Base-by-base conservation (phyloP, 2,888 invertebrate genomes). In the Drosophila mayaguana region DNA sequence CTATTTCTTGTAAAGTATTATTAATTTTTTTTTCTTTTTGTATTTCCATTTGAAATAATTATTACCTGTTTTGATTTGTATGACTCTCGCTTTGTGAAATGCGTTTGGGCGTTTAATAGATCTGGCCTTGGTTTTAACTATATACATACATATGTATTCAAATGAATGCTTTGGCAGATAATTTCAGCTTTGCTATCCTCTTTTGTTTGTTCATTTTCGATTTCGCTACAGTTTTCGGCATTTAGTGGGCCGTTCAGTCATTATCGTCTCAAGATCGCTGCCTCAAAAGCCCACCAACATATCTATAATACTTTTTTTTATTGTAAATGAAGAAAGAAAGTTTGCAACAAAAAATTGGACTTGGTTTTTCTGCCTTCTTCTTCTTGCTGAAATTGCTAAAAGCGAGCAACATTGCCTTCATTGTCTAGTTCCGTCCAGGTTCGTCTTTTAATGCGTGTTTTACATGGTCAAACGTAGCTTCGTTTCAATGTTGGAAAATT, bases 241-340 rank as follows among this genome's bases (percentile, higher is more conserved):
- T 28, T 63, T 75, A 32, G 42, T 63, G 34, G 38, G 9, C 50
- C 36, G 42, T 53, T 60, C 43, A 53, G 43, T 48, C 60, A 72
- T 60, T 75, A 67, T 68, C 54, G 40, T 68, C 61, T 76, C 40
- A 28, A 20, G 22, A 43, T 40, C 18, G 45, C 9, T 48, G n/a
- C 57, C 32, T 42, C 22, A 60, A 51, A 67, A 54, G 63, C 42
- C 55, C 69, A 69, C n/a, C 68, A 67, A 40, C 59, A 51, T 40
- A 61, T 65, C 50, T 54, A 43, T 43, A 62, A 46, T 48, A 56
- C 62, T 55, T 72, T 72, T 50, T 32, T 51, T 4, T 36, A 34
- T 20, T 48, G 70, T 66, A 81, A 78, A 81, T 75, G 80, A 80
- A 84, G 77, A 87, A 87, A 87, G 80, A 83, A 83, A 80, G 78